phyloP scores from a whole-genome alignment of 2,888 invertebrate genomes.

The Micropterix aruncella region DNA sequence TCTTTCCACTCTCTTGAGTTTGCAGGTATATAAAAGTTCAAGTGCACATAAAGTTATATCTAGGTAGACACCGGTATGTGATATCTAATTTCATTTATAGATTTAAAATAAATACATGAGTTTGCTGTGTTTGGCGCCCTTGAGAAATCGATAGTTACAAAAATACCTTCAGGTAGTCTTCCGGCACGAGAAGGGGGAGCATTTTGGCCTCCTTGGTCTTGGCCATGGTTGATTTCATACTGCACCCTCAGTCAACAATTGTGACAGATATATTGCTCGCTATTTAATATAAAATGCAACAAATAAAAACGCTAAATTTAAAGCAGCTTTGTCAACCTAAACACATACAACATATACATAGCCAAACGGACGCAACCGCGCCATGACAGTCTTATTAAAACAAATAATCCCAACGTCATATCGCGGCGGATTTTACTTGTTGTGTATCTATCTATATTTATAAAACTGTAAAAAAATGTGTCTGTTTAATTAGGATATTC shows the following conservation, averaged over 20 bases:
- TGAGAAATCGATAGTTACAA: neutral
- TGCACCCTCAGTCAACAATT: neutral
- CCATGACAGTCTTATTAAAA: too few species aligned
- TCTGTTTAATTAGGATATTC: too few species aligned
- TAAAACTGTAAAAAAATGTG: too few species aligned
- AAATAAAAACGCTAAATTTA: too few species aligned
- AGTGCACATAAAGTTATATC: neutral
- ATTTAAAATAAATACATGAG: neutral
- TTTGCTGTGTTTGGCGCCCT: neutral
- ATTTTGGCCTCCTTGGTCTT: neutral
- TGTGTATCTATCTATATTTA: too few species aligned
- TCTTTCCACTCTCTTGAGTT: neutral
- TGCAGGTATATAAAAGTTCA: neutral
- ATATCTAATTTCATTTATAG: neutral
- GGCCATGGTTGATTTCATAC: neutral
- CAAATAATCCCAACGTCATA: too few species aligned
- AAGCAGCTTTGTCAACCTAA: neutral
- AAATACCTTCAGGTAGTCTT: neutral
- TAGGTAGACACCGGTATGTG: neutral
- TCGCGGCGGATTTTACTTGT: too few species aligned
- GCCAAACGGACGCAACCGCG: too few species aligned
- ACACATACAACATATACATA: neutral
- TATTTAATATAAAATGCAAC: too few species aligned
- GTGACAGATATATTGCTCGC: neutral
- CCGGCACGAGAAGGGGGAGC: neutral